A percentile compares a stretch with the other conserved stretches of the same genome.
phyloP scores from a whole-genome alignment of 2,797 vertebrate genomes.

The Lates japonicus region DNA sequence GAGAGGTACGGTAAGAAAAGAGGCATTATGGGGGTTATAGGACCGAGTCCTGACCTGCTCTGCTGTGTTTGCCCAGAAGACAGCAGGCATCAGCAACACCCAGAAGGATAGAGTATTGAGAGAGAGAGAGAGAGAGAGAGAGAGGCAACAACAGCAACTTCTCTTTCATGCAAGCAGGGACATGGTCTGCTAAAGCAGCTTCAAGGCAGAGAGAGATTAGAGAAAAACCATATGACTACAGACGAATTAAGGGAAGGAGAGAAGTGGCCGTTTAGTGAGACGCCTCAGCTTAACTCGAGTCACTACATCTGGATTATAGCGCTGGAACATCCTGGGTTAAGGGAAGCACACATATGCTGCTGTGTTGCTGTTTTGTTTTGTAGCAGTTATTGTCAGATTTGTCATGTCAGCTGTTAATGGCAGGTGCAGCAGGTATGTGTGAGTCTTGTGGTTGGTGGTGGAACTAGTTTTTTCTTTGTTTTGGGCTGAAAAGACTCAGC shows the following conservation, averaged over 20 bases:
- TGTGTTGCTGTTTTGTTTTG: background rate
- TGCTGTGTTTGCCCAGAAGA: conserved; percentile 73
- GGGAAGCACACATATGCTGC: background rate
- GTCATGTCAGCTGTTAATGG: too few relatives aligned
- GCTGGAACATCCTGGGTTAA: background rate
- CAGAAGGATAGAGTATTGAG: conserved; percentile 46
- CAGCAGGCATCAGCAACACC: conserved; percentile 44
- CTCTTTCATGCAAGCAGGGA: conserved; percentile 75
- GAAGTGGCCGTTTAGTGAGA: conserved; percentile 58
- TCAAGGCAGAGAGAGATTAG: conserved; percentile 80
- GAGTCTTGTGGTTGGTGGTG: too few relatives aligned
- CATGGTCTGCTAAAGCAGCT: conserved; percentile 70
- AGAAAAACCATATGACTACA: conserved; percentile 64
- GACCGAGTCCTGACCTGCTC: conserved; percentile 78
- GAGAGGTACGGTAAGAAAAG: conserved; percentile 9
- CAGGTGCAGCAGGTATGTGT: too few relatives aligned
- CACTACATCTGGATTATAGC: conserved; percentile 15
- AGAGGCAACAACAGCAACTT: conserved; percentile 47
- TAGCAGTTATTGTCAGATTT: background rate
- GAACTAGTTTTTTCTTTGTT: too few relatives aligned
- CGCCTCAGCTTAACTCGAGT: conserved; percentile 29
- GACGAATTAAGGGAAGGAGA: conserved; percentile 51
- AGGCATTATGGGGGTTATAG: conserved; percentile 23
- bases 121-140: conserved; percentile 3
- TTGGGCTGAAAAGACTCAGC: too few relatives aligned